Evolutionary conservation across 2,113 vertebrate species (phyloP).

Genomic region (Elaphurus davidianus): DNA sequence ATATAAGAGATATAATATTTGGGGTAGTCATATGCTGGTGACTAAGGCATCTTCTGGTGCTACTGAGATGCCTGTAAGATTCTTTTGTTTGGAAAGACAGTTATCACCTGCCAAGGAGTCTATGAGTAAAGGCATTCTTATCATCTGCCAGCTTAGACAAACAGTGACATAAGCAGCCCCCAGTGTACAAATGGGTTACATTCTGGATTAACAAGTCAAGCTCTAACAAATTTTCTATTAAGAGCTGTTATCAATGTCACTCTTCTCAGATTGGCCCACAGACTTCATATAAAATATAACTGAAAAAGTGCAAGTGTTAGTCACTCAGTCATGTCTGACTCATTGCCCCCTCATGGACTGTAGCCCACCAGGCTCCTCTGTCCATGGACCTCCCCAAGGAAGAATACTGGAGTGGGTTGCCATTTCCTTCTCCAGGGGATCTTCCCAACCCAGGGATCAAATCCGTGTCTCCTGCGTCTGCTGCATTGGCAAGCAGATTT

Average conservation of each 20-base stretch:
- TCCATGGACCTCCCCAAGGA: background rate
- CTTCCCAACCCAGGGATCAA: background rate
- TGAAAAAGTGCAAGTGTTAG: background rate
- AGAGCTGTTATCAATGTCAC: background rate
- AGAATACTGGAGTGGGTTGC: background rate
- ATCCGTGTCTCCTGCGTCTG: background rate
- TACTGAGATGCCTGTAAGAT: background rate
- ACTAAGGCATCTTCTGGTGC: background rate
- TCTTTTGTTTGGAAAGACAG: background rate
- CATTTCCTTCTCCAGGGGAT: background rate
- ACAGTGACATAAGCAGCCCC: background rate
- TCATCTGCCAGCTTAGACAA: background rate
- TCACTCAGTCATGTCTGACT: background rate
- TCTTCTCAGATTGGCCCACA: background rate
- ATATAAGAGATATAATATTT: no score
- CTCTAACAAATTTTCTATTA: background rate
- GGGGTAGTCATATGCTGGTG: background rate
- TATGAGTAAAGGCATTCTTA: background rate
- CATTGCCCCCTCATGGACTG: background rate
- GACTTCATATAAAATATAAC: background rate
- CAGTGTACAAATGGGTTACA: background rate
- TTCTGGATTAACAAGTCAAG: background rate
- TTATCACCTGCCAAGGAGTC: background rate
- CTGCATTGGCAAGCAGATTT: background rate
- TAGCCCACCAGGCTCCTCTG: background rate